Evolutionary conservation across 2,888 invertebrate genomes (phyloP).

Genomic region (Volucella inanis): DNA sequence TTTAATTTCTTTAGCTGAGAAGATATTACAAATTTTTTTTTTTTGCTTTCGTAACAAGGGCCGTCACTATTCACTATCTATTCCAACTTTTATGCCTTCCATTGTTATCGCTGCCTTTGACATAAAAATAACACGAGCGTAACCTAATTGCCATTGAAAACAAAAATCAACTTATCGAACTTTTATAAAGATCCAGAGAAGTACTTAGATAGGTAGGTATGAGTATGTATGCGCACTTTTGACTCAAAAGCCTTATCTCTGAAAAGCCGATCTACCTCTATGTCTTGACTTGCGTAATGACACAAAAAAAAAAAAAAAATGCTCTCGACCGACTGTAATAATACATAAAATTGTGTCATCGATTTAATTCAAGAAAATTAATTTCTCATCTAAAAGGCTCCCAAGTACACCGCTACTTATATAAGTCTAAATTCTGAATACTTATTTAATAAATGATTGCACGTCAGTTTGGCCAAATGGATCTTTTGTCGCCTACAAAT

Average conservation of each 20-base stretch:
- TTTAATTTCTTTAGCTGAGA: too few relatives aligned
- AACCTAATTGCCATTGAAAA: slow-evolving; percentile 16
- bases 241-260: slow-evolving; percentile 2
- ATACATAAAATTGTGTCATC: slow-evolving; percentile 12
- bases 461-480: slow-evolving; percentile 57
- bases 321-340: slow-evolving; percentile 2
- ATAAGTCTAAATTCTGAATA: slow-evolving; percentile 12
- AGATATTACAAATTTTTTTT: too few relatives aligned
- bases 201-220: too few relatives aligned
- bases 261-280: slow-evolving; percentile 19
- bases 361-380: slow-evolving; percentile 41
- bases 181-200: slow-evolving; percentile 3
- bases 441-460: slow-evolving; percentile 52
- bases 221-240: background rate
- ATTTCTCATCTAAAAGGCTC: slow-evolving; percentile 9
- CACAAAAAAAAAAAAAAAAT: slow-evolving; percentile 1
- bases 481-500: slow-evolving; percentile 63
- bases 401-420: slow-evolving; percentile 19
- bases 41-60: too few relatives aligned
- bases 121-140: slow-evolving; percentile 3
- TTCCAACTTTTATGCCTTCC: background rate
- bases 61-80: too few relatives aligned
- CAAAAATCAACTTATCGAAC: slow-evolving; percentile 4
- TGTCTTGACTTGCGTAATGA: slow-evolving; percentile 23
- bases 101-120: background rate